These are phyloP conservation scores for Teleogryllus occipitalis DNA, from an alignment of 1,140 invertebrate genomes.

Conservation along the genomic window DNA sequence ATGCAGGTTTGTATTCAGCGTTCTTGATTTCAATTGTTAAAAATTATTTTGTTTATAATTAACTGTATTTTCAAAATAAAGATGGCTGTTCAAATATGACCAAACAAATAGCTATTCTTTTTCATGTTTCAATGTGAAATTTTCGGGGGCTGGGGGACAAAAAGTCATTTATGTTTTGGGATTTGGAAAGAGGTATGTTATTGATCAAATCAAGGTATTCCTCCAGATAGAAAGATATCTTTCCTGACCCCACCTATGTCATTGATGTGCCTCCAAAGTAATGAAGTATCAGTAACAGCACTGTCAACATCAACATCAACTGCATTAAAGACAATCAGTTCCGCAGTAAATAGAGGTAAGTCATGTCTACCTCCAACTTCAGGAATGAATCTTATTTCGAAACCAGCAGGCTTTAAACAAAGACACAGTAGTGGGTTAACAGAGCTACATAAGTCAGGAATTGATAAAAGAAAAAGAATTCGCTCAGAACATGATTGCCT, in stretches of 20 bases:
- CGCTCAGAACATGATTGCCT: slow-evolving; percentile 7
- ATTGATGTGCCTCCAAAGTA: not conserved
- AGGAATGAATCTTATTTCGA: not conserved
- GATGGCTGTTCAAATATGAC: no score
- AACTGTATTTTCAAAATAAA: no score
- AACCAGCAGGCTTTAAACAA: not conserved
- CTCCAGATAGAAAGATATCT: not conserved
- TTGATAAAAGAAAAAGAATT: not conserved
- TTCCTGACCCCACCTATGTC: not conserved
- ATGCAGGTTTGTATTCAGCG: no score
- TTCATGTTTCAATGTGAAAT: no score
- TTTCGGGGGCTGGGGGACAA: no score
- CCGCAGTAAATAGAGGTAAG: not conserved
- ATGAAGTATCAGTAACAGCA: not conserved
- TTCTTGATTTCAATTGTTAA: no score
- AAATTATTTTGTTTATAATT: no score
- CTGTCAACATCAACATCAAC: not conserved
- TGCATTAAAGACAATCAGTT: not conserved
- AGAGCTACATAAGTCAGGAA: not conserved
- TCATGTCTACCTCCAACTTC: not conserved
- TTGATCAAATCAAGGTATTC: not conserved
- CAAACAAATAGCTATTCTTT: no score
- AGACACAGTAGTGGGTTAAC: not conserved
- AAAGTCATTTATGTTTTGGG: no score
- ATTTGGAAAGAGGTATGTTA: no score